phyloP scores from a whole-genome alignment of 2,113 vertebrate species.

The Psophia crepitans region DNA sequence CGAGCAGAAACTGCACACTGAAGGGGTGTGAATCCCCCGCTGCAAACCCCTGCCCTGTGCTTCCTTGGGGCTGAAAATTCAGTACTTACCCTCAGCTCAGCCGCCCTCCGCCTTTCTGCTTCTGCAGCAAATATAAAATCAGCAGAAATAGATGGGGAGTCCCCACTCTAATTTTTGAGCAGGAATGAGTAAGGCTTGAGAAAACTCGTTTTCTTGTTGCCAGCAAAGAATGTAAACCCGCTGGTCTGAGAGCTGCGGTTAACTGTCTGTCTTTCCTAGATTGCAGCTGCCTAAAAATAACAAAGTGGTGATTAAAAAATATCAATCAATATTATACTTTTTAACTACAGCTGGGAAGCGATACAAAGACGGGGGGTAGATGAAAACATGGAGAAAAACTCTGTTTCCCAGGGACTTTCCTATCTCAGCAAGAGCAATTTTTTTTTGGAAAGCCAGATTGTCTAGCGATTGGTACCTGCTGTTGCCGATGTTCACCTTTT shows the following conservation, averaged over 20 bases:
- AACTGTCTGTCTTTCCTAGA: conserved; percentile 22
- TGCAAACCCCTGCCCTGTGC: accelerated
- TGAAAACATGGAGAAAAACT: not conserved
- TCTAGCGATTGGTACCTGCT: not conserved
- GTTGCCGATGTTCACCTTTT: not conserved
- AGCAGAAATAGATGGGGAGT: not conserved
- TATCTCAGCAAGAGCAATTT: not conserved
- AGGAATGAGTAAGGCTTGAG: not conserved
- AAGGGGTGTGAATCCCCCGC: not conserved
- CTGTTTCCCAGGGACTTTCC: not conserved
- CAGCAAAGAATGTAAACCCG: conserved; percentile 40
- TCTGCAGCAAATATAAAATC: not conserved
- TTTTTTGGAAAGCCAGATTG: not conserved
- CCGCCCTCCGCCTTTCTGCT: not conserved
- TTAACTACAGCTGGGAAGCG: not conserved
- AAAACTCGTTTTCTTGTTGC: not conserved
- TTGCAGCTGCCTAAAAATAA: conserved; percentile 35
- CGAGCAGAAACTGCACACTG: accelerated
- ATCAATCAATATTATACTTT: conserved; percentile 20
- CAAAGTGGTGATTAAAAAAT: conserved; percentile 21
- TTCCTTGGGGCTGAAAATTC: not conserved
- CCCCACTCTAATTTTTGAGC: not conserved
- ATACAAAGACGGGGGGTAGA: not conserved
- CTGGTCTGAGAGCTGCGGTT: conserved; percentile 28
- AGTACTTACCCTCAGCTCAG: not conserved